Base-by-base conservation (phyloP, 2,888 invertebrate species). In the Pseudanteris insignis region DNA sequence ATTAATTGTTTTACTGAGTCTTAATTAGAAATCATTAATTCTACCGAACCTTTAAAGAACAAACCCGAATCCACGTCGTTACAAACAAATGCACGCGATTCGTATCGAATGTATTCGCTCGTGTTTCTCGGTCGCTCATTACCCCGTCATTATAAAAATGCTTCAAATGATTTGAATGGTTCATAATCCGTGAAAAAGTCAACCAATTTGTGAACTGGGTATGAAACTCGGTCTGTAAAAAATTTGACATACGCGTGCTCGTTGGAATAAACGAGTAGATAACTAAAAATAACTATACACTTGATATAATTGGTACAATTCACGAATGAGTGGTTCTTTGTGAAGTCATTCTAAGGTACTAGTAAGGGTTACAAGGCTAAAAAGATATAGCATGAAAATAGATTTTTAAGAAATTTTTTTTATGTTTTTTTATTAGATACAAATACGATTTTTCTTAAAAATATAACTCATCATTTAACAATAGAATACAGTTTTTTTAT, bases 21-120 rank as follows among this genome's bases (percentile, higher is more conserved):
- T 78, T 79, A 78, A 79, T 79, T 77, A 74, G 73, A 70, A 73
- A 73, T 73, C 78, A 79, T 79, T 75, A 78, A 78, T 79, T 76
- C 47, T 21, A 15, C 43, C 57, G 46, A 41, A 46, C 33, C 34
- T 53, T 57, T 38, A 54, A 60, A 51, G 47, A 25, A 54, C 32
- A 32, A 30, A 37, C 37, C 38, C 36, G 21, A 29, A 36, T 47
- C 55, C 24, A 15, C 46, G 40, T 43, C 30, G 26, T 38, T 32
- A 8, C 47, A 36, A 54, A 47, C 55, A 59, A 64, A 64, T 59
- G 40, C 46, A 33, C 33, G 28, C 41, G 34, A 60, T 50, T 26
- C 28, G 44, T 54, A 65, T 47, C 36, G 33, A 47, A 53, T 28
- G 14, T 44, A 26, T 2, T 15, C 13, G 12, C 30, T 5, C 15